phyloP scores from a whole-genome alignment of 1,140 invertebrate species.

The Branchinecta lynchi region DNA sequence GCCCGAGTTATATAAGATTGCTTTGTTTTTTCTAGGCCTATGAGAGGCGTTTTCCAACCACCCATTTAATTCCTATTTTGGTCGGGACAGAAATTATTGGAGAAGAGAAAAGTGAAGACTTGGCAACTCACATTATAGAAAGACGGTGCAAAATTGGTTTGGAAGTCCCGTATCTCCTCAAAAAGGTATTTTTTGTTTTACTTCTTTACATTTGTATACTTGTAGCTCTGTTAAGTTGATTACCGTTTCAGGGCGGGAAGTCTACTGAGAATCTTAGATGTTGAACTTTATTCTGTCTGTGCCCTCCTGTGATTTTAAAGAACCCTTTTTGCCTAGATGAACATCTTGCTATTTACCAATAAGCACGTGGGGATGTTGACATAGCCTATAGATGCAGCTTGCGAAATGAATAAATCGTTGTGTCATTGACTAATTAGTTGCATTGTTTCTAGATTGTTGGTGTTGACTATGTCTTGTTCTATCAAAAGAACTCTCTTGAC shows the following conservation, averaged over 20 bases:
- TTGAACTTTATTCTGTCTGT: too few relatives aligned
- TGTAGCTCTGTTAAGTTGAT: too few relatives aligned
- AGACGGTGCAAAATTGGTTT: conserved; percentile 79
- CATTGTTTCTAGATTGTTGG: conserved; percentile 62
- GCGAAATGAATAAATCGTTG: too few relatives aligned
- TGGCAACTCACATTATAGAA: conserved; percentile 63
- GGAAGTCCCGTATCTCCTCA: conserved; percentile 86
- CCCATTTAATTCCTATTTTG: conserved; percentile 88
- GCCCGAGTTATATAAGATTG: too few relatives aligned
- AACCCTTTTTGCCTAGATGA: too few relatives aligned
- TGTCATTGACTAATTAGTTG: too few relatives aligned
- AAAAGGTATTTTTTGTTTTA: conserved; percentile 54
- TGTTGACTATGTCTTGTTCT: conserved; percentile 80
- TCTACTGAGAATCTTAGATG: too few relatives aligned
- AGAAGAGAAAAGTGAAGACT: conserved; percentile 61
- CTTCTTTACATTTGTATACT: not conserved
- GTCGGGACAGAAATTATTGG: conserved; percentile 68
- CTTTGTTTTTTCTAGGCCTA: conserved; percentile 55
- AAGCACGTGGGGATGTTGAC: too few relatives aligned
- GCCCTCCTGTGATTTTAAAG: not conserved
- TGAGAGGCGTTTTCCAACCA: conserved; percentile 79
- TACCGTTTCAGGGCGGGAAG: too few relatives aligned
- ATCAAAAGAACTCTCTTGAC: conserved; percentile 81
- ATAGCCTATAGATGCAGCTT: too few relatives aligned
- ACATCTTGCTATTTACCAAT: too few relatives aligned